These are phyloP conservation scores for Crambe crambe DNA, from an alignment of 37 sponge, comb jelly and placozoan species.

Conservation along the genomic window DNA sequence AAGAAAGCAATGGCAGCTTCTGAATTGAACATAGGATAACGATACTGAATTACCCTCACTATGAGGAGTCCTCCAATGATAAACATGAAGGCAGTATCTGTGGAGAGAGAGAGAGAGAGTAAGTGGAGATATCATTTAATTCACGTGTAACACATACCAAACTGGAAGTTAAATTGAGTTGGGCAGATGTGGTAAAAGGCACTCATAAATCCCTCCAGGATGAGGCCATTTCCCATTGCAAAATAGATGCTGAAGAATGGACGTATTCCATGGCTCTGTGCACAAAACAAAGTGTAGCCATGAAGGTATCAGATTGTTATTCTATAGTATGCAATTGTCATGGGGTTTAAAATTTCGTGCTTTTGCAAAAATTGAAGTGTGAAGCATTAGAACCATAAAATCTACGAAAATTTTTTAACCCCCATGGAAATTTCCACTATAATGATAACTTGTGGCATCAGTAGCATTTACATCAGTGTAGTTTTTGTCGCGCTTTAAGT, in stretches of 20 bases:
- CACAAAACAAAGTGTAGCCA: background rate
- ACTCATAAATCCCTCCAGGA: no score
- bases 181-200: no score
- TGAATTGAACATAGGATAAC: slow-evolving; percentile 90
- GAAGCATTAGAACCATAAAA: no score
- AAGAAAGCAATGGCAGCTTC: slow-evolving; percentile 87
- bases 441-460: no score
- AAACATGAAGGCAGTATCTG: slow-evolving; percentile 94
- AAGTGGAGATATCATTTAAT: no score
- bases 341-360: no score
- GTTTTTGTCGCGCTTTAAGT: background rate
- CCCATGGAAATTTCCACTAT: no score
- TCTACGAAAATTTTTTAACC: no score
- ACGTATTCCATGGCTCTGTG: slow-evolving; percentile 70
- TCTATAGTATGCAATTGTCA: no score
- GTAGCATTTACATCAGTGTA: slow-evolving; percentile 27
- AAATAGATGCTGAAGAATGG: slow-evolving; percentile 86
- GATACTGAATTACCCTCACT: slow-evolving; percentile 78
- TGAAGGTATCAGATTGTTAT: background rate
- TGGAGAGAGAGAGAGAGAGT: slow-evolving; percentile 2
- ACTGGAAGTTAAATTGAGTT: slow-evolving; percentile 85
- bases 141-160: slow-evolving; percentile 60
- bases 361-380: no score
- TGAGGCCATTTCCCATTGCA: no score
- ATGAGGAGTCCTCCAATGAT: no score